These are phyloP conservation scores for Andrena bicolor DNA, from an alignment of 2,888 invertebrate species.

Conservation along the genomic window DNA sequence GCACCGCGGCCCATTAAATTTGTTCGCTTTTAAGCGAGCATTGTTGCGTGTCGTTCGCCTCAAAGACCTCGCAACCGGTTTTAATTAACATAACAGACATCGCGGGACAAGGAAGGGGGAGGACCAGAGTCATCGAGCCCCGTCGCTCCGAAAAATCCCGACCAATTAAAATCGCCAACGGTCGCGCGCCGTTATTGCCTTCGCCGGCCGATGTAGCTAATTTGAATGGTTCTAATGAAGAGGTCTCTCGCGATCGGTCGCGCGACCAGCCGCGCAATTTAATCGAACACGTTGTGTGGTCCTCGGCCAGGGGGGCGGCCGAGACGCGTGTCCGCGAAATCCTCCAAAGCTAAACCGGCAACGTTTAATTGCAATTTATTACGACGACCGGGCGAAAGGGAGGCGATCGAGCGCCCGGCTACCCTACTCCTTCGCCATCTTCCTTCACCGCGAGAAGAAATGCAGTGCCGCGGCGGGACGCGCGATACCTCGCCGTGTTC, in stretches of 20 bases:
- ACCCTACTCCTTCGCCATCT: conserved; percentile 11
- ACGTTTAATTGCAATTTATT: conserved; percentile 67
- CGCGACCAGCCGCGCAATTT: conserved; percentile 51
- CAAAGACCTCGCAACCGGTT: conserved; percentile 50
- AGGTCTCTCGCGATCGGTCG: conserved; percentile 52
- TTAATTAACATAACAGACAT: conserved; percentile 64
- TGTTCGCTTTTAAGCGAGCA: conserved; percentile 61
- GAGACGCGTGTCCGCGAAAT: conserved; percentile 56
- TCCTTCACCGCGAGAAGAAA: conserved; percentile 20
- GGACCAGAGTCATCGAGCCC: conserved; percentile 15
- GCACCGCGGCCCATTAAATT: conserved; percentile 50
- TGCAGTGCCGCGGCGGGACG: background rate
- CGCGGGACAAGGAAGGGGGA: conserved; percentile 17
- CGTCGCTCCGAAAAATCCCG: conserved; percentile 35
- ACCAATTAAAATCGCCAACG: conserved; percentile 59
- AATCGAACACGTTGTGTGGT: conserved; percentile 59
- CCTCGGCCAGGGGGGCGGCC: conserved; percentile 24
- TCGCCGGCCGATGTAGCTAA: conserved; percentile 44
- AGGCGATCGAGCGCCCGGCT: conserved; percentile 36
- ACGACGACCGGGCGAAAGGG: conserved; percentile 29
- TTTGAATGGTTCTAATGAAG: conserved; percentile 66
- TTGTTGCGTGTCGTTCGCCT: conserved; percentile 56
- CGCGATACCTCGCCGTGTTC: conserved; percentile 4
- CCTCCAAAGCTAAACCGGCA: conserved; percentile 49
- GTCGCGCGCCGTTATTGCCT: conserved; percentile 51